Evolutionary conservation across 2,888 invertebrate genomes (phyloP), one percentile per base, ranked within the genome.

Genomic region (Drosophila robusta): DNA sequence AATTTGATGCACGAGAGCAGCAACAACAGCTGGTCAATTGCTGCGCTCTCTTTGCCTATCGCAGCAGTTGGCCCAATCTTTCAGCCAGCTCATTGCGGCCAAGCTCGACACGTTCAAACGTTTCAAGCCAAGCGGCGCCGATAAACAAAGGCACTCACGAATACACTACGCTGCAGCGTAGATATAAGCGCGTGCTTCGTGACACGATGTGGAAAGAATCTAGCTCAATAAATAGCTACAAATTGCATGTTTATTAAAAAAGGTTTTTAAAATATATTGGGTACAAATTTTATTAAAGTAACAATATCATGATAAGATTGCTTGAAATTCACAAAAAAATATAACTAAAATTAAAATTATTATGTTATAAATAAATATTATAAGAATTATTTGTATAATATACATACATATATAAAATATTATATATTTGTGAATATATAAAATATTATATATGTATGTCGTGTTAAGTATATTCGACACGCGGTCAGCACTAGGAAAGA

Each of bases 11-110:
- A 49, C 50, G 46, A 29, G 29, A 29, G 12, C 34, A 12, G 12
- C 12, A 34, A 12, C 12, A 64, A 51, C 84, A 82, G 78, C 66
- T 78, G 82, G 54, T 67, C 62, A 78, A 76, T 63, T 67, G 58
- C 26, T 39, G 50, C 42, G 34, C n/a, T 18, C 36, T 45, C 16
- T 46, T 16, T 14, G 58, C 29, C 52, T 39, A 24, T 32, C 50
- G 36, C 29, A 55, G 34, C 47, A 70, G 70, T 41, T 70, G 47
- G 39, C 38, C 34, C 36, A 56, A 60, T 47, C 61, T 56, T 6
- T 16, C 2, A 29, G 29, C 34, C 11, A 32, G 11, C 32, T 32
- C 32, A 32, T 32, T 32, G 14, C 7, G 32, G 39, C 46, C 24
- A 11, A 32, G 46, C 63, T 50, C 47, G 57, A 61, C 76, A 81